Percentiles rank a stretch among this genome's conserved stretches.
Evolutionary conservation across 2,113 vertebrate genomes (phyloP).

Genomic region (Microtus oregoni): DNA sequence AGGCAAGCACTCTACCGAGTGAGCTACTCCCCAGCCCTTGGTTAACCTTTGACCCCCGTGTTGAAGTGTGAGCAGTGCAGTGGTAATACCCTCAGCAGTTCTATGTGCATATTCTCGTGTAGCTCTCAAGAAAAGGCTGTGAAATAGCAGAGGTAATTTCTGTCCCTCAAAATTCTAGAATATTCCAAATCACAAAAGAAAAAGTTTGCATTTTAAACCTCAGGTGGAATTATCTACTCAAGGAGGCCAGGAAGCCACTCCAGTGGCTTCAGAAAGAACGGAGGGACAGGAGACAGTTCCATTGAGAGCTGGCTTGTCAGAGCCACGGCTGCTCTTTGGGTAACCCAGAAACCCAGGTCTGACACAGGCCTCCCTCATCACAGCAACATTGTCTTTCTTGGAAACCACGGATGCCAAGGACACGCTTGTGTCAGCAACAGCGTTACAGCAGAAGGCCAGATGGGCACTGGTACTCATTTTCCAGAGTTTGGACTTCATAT

Average conservation of each 20-base stretch:
- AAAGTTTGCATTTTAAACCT: background rate
- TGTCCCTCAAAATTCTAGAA: background rate
- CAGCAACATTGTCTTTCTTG: background rate
- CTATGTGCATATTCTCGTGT: background rate
- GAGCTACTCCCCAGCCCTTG: background rate
- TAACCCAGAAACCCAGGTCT: background rate
- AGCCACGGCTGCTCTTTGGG: background rate
- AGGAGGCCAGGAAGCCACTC: background rate
- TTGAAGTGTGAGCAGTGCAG: background rate
- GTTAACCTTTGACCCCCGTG: background rate
- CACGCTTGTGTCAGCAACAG: background rate
- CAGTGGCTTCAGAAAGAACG: background rate
- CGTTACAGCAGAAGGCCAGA: background rate
- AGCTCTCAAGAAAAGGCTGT: background rate
- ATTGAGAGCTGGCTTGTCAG: background rate
- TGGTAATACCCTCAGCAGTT: background rate
- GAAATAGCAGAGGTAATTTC: background rate
- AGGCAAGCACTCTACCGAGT: background rate
- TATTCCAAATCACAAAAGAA: background rate
- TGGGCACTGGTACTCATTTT: background rate
- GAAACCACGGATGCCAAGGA: background rate
- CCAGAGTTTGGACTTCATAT: background rate
- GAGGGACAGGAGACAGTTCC: background rate
- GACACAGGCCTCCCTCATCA: background rate
- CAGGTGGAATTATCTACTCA: background rate